Conservation (phyloP, 2,797 vertebrate genomes). For the Amphiprion clarkii region DNA sequence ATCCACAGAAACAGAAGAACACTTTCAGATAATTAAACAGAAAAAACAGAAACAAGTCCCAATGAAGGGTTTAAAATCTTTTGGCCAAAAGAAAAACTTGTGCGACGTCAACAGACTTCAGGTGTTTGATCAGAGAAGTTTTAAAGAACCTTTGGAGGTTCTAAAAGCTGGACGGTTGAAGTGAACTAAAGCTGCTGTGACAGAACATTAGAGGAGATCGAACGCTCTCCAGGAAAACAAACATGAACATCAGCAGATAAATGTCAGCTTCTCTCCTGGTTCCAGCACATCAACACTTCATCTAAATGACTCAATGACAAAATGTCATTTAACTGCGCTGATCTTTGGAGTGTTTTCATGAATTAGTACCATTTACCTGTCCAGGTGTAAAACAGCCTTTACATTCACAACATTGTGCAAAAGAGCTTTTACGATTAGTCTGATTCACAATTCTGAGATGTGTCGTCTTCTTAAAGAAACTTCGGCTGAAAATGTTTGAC, state of each 20-base stretch:
- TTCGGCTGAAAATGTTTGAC: no score
- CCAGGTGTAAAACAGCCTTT: background rate
- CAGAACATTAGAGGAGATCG: background rate
- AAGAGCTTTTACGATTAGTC: background rate
- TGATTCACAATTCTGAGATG: background rate
- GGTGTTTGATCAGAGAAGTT: background rate
- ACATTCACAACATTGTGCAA: background rate
- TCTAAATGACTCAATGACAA: background rate
- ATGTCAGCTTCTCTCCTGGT: background rate
- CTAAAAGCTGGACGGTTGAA: background rate
- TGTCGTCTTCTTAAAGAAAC: background rate
- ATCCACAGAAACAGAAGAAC: background rate
- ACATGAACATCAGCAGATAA: background rate
- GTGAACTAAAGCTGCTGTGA: background rate
- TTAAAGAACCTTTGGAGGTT: background rate
- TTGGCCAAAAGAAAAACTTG: background rate
- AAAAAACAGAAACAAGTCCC: background rate
- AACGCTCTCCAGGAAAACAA: background rate
- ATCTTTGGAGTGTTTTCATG: background rate
- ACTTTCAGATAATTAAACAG: conserved; percentile 12
- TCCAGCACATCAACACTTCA: background rate
- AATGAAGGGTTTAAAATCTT: background rate
- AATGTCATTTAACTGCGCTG: background rate
- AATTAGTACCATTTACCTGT: background rate
- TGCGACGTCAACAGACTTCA: background rate